These are phyloP conservation scores for Cygnus atratus DNA, from an alignment of 2,113 vertebrate species.

Conservation along the genomic window DNA sequence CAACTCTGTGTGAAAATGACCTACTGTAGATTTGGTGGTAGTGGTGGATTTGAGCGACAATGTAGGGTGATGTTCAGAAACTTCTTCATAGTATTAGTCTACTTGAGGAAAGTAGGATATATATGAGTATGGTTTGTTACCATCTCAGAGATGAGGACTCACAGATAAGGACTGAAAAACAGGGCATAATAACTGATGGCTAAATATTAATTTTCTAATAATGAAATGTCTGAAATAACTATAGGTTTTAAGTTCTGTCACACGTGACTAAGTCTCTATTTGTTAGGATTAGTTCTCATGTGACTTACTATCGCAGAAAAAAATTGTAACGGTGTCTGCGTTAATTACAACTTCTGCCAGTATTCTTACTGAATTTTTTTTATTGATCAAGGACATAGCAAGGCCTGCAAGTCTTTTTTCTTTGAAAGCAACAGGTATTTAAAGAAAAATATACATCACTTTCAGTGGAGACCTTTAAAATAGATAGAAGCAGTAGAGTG, in stretches of 20 bases:
- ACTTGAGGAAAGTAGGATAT: not conserved
- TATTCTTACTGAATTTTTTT: not conserved
- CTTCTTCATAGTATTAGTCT: not conserved
- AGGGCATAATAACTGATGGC: not conserved
- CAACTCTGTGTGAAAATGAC: not conserved
- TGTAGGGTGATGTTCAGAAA: not conserved
- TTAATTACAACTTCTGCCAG: not conserved
- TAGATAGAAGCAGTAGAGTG: not conserved
- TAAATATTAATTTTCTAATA: not conserved
- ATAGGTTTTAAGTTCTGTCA: not conserved
- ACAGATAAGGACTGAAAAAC: not conserved
- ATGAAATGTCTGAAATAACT: not conserved
- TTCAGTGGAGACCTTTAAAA: not conserved
- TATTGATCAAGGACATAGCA: not conserved
- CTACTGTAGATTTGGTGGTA: not conserved
- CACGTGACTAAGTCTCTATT: not conserved
- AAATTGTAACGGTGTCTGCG: not conserved
- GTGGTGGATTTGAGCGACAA: not conserved
- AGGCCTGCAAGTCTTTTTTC: not conserved
- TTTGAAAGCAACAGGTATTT: not conserved
- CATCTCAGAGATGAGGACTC: not conserved
- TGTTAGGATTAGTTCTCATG: not conserved
- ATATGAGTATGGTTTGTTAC: not conserved
- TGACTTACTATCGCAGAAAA: not conserved
- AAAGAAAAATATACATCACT: not conserved